Conservation (phyloP, 2,797 vertebrate species). For the Knipowitschia caucasica region DNA sequence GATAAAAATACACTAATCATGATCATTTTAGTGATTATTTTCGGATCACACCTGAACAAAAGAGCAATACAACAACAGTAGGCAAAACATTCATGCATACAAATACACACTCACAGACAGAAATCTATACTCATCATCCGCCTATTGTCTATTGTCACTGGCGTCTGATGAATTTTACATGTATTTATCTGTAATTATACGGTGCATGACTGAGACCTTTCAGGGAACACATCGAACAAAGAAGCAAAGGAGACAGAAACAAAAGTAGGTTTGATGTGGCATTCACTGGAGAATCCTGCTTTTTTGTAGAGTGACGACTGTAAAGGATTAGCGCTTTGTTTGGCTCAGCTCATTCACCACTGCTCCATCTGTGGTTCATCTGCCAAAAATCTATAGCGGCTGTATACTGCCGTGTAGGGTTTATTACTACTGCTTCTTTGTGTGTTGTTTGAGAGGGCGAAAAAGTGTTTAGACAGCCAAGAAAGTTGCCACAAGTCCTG, state of each 20-base stretch:
- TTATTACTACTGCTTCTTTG: too few species aligned
- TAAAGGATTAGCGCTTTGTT: slow-evolving; percentile 5
- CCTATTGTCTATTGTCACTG: background rate
- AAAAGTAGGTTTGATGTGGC: background rate
- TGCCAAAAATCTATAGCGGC: slow-evolving; percentile 23
- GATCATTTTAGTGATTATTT: too few species aligned
- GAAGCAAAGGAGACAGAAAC: background rate
- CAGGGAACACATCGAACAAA: background rate
- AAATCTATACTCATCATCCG: background rate
- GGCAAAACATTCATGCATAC: background rate
- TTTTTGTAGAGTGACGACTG: background rate
- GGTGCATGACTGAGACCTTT: too few species aligned
- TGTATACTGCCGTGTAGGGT: too few species aligned
- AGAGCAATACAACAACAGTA: background rate
- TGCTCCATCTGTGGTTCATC: slow-evolving; percentile 1
- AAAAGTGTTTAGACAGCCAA: too few species aligned
- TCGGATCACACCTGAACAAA: too few species aligned
- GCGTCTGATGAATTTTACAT: background rate
- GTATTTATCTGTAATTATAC: background rate
- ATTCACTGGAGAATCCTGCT: background rate
- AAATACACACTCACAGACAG: background rate
- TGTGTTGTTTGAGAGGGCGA: too few species aligned
- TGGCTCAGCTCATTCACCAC: background rate
- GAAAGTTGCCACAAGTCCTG: too few species aligned
- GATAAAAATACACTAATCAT: too few species aligned